Evolutionary conservation across 2,113 vertebrate genomes (phyloP).

Genomic region (Cynocephalus volans): DNA sequence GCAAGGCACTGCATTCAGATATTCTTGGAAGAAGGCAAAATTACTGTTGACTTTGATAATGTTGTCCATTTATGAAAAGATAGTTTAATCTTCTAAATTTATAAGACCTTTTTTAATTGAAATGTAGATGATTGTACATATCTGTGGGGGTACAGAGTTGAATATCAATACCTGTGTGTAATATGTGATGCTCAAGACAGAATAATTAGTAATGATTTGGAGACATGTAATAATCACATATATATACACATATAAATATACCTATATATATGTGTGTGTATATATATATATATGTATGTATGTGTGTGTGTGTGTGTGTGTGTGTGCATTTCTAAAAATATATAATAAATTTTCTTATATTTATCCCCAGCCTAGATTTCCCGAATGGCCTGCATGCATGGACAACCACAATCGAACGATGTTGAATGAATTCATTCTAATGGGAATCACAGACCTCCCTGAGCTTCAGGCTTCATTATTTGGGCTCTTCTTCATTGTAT

Average conservation of each 20-base stretch:
- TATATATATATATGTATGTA: too few species aligned
- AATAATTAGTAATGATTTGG: too few species aligned
- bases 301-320: too few species aligned
- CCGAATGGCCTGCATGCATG: not conserved
- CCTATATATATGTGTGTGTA: too few species aligned
- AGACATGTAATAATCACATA: not conserved
- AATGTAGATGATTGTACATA: too few species aligned
- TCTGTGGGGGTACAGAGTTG: too few species aligned
- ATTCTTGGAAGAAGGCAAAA: not conserved
- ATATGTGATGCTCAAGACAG: too few species aligned
- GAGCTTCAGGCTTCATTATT: too few species aligned
- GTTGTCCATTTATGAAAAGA: not conserved
- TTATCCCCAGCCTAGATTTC: not conserved
- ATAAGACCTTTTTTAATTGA: too few species aligned
- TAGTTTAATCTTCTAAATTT: not conserved
- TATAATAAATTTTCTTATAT: not conserved
- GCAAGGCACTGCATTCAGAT: not conserved
- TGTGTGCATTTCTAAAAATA: too few species aligned
- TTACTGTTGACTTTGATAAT: not conserved
- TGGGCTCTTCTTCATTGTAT: too few species aligned
- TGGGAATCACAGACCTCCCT: slow-evolving; percentile 53
- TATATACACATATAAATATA: not conserved
- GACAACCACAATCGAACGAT: not conserved
- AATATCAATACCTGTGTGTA: too few species aligned
- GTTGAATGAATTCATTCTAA: slow-evolving; percentile 57